phyloP scores from a whole-genome alignment of 2,113 vertebrate species.

The Crotophaga sulcirostris region DNA sequence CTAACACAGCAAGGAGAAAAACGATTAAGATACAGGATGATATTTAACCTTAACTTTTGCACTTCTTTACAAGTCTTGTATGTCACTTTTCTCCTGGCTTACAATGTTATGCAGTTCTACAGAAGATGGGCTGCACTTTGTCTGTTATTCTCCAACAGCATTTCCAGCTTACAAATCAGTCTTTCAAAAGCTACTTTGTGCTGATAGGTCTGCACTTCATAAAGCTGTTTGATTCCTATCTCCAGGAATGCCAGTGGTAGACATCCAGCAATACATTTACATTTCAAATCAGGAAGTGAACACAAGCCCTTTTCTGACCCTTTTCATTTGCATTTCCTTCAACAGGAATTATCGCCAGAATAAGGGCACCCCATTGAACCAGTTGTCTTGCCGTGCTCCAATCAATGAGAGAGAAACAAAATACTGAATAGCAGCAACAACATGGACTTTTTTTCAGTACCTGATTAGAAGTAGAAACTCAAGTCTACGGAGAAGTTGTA shows the following conservation, averaged over 20 bases:
- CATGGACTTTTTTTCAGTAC: neutral
- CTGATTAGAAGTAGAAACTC: neutral
- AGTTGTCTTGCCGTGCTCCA: neutral
- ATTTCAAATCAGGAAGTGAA: conserved; percentile 43
- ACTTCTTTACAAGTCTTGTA: neutral
- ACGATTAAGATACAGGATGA: neutral
- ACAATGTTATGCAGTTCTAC: neutral
- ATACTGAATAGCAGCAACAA: neutral
- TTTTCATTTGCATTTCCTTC: conserved; percentile 11
- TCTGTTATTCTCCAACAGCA: neutral
- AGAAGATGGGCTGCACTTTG: neutral
- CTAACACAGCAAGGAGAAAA: neutral
- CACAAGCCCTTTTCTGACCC: neutral
- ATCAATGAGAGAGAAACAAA: neutral
- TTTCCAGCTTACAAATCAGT: neutral
- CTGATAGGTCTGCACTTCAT: neutral
- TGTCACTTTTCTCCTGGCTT: neutral
- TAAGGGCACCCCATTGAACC: neutral
- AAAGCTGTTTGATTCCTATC: neutral
- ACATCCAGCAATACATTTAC: neutral
- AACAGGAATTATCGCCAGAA: neutral
- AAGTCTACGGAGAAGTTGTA: neutral
- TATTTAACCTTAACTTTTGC: neutral
- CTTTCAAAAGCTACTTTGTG: neutral
- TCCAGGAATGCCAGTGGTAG: neutral